Percentiles rank a stretch among this genome's conserved stretches.
These are phyloP conservation scores for Trissolcus brochymenae DNA, from an alignment of 2,888 invertebrate genomes.

Conservation along the genomic window DNA sequence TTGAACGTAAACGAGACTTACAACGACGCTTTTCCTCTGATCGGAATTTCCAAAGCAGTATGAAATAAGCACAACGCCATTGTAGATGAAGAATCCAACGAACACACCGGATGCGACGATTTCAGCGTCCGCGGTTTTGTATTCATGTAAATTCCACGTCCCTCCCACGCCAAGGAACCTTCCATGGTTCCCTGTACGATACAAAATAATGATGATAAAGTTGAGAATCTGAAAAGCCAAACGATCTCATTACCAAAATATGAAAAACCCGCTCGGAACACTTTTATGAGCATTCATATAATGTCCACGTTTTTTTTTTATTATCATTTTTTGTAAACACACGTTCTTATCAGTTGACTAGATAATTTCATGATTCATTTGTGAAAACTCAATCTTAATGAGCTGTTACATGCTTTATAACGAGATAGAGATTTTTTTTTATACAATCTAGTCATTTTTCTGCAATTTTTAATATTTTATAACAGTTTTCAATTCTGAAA, in stretches of 20 bases:
- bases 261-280: neutral
- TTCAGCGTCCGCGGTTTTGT: constrained; percentile 91
- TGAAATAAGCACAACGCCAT: constrained; percentile 85
- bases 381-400: constrained; percentile 62
- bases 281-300: constrained; percentile 12
- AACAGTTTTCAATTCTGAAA: too few relatives aligned
- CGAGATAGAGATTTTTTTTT: too few relatives aligned
- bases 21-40: constrained; percentile 83
- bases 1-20: constrained; percentile 63
- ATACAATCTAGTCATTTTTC: too few relatives aligned
- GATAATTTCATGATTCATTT: constrained; percentile 67
- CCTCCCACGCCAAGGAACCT: constrained; percentile 92
- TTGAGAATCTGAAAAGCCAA: constrained; percentile 83
- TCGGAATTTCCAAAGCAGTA: constrained; percentile 87
- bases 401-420: constrained; percentile 12
- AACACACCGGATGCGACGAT: constrained; percentile 92
- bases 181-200: constrained; percentile 88
- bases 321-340: constrained; percentile 64
- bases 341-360: constrained; percentile 64
- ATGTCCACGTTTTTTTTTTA: constrained; percentile 61
- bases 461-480: too few relatives aligned
- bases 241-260: constrained; percentile 13
- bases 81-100: constrained; percentile 91
- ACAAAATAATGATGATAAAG: constrained; percentile 86
- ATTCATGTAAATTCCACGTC: constrained; percentile 93